Evolutionary conservation across 2,113 vertebrate species (phyloP).

Genomic region (Mesembrinibis cayennensis): DNA sequence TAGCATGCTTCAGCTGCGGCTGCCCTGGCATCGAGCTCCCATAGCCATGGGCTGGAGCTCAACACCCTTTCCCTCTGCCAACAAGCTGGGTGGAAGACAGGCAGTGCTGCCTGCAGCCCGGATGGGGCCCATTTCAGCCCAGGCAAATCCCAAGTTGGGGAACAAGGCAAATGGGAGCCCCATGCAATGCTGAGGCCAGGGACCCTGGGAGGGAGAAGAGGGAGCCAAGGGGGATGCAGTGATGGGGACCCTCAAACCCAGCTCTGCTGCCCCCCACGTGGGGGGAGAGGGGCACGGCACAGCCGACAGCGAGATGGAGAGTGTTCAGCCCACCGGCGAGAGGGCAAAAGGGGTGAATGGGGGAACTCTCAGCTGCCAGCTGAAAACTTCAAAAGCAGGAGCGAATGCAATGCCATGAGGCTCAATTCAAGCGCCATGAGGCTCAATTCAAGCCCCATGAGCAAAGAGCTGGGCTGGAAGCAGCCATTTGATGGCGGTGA

Average conservation of each 20-base stretch:
- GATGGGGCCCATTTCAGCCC: not conserved
- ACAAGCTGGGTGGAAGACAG: not conserved
- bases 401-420: rapidly evolving
- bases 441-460: not conserved
- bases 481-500: not conserved
- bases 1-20: not conserved
- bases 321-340: rapidly evolving
- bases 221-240: not conserved
- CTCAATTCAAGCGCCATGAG: rapidly evolving
- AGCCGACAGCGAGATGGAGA: not conserved
- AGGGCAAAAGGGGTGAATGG: not conserved
- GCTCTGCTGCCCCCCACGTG: not conserved
- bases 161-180: not conserved
- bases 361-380: not conserved
- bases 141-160: not conserved
- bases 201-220: not conserved
- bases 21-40: rapidly evolving
- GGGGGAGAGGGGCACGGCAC: not conserved
- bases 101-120: not conserved
- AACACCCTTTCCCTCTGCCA: not conserved
- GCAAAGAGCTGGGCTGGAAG: not conserved
- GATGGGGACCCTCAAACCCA: not conserved
- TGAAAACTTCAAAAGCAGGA: not conserved
- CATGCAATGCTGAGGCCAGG: not conserved
- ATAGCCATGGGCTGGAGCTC: not conserved